Evolutionary conservation across 35 echinoderm and acorn worm genomes (phyloP), one percentile per base, ranked within the genome.

Genomic region (Hemicentrotus pulcherrimus): DNA sequence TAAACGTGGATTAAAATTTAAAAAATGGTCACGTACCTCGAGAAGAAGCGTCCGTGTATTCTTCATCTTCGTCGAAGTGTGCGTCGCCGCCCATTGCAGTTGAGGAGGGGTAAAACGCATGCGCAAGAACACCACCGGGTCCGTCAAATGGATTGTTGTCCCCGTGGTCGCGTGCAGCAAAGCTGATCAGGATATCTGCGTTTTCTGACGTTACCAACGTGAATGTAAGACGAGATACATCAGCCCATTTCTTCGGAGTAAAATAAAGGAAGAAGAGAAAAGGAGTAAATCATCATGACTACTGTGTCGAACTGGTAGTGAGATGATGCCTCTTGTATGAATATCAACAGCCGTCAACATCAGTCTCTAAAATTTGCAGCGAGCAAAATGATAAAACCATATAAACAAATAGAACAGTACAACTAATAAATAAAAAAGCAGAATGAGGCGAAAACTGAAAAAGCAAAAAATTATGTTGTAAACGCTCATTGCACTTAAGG

Each of bases 1-100:
- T 41, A 41, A 41, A 41, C 35, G 3, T 41, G 35, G 35, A 41
- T 41, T 41, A 41, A 41, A 41, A 41, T n/a, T n/a, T 1, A 41
- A 3, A 41, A 41, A 52, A 3, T 52, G 48, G 8, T 13, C 46
- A 52, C 92, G 46, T 47, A 96, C 95, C 95, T 61, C 19, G 1
- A 31, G 46, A 31, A 3, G 47, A 0, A 33, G 94, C 10, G 8
- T 61, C 91, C 28, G 95, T 96, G 50, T 47, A 96, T 18, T 6
- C 0, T 92, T 96, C 95, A 32, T 92, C 95, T 19, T 96, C 95
- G 46, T 96, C 95, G 24, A 96, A 92, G 52, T 96, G 95, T 15
- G 91, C 95, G 30, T 92, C 55, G 58, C 95, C 95, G 4, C n/a
- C 95, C 1, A 93, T 86, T 31, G 32, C 24, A 32, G 2, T 48